Percentiles rank a stretch among this genome's conserved stretches.
These are phyloP conservation scores for Noctua fimbriata DNA, from an alignment of 2,888 invertebrate genomes.

Conservation along the genomic window DNA sequence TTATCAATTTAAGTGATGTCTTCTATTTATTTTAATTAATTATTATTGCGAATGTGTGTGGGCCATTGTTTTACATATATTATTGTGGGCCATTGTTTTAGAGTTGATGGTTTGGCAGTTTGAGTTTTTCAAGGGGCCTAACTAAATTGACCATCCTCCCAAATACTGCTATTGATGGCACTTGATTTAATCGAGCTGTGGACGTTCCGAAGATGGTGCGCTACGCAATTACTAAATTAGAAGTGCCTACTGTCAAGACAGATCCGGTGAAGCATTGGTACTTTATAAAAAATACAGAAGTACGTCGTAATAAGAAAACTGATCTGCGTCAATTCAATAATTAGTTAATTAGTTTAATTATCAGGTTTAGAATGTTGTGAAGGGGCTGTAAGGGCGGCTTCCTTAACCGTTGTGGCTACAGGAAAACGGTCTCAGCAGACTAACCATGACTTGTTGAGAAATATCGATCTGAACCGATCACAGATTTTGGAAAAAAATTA, in stretches of 20 bases:
- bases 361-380: not conserved
- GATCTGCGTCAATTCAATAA: not conserved
- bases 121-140: not conserved
- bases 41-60: slow-evolving; percentile 32
- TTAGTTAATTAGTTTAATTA: not conserved
- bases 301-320: not conserved
- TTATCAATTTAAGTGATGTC: slow-evolving; percentile 13
- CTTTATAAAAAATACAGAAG: not conserved
- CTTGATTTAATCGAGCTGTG: not conserved
- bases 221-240: not conserved
- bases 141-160: not conserved
- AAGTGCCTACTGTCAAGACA: not conserved
- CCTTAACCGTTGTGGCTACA: not conserved
- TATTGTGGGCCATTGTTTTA: slow-evolving; percentile 48
- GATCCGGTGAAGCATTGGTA: not conserved
- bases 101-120: slow-evolving; percentile 3
- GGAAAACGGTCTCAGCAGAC: not conserved
- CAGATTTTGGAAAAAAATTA: not conserved
- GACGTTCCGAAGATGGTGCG: not conserved
- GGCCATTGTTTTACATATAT: slow-evolving; percentile 44
- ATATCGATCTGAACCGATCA: not conserved
- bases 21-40: slow-evolving; percentile 37
- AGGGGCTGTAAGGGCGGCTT: not conserved
- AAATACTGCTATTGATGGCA: not conserved
- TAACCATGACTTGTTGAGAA: not conserved